Base-by-base conservation (phyloP, 2,113 vertebrate genomes). In the Eolophus roseicapilla region DNA sequence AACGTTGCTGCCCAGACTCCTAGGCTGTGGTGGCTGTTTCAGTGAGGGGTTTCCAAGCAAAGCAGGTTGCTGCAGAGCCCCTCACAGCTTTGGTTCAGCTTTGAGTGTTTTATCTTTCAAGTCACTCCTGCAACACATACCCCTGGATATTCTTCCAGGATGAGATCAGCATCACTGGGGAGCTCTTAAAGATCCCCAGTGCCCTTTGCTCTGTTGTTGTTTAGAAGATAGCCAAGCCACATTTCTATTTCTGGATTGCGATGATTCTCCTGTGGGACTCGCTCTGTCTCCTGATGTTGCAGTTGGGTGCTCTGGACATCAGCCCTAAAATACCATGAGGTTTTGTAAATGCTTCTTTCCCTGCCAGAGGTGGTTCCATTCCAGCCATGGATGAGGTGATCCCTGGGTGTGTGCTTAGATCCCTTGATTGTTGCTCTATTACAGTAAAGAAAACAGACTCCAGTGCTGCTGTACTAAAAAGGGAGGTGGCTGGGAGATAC, bases 111-210 rank as follows among this genome's bases (percentile, higher is more conserved):
- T 85, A 9, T 73, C 87, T 50, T 86, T 52, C 33, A 35, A 83
- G 87, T 83, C 53, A 4, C 31, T 82, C 63, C 75, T 92, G 70
- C 90, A 64, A 23, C 69, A 59, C 3, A 39, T 75, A 12, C 35
- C 92, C 82, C 76, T 88, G 90, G 82, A 41, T 86, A 35, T 24
- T 74, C 73, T 39, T 95, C 64, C 76, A 83, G 73, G 62, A 71
- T 94, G 92, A 92, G 90, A 44, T 79, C 92, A 82, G 88, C 65
- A 41, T 86, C 90, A 27, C 71, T 35, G 76, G 78, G 79, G 68
- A 90, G 82, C 85, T 70, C 64, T 50, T 59, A 27, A 63, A 55
- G 53, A 75, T n/a, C 80, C 64, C 9, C 60, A 20, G 11, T 10
- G 49, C 70, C 84, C 39, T 70, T 71, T 65, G 44, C 73, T 70